Percentiles rank a stretch among this genome's conserved stretches.
Conservation (phyloP, 92 coral and sea anemone species). For the Plumapathes pennacea region DNA sequence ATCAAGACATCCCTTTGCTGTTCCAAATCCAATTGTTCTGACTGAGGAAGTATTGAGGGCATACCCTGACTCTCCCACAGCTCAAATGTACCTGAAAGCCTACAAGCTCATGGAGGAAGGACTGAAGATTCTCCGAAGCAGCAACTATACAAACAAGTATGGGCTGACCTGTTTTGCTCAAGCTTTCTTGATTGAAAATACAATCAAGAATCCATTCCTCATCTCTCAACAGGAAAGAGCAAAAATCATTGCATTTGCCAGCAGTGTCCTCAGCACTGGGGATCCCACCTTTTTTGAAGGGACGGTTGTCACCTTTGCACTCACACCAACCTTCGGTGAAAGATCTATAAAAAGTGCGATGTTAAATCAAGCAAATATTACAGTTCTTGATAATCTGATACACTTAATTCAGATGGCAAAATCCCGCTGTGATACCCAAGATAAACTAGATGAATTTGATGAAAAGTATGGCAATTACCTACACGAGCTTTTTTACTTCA, state of each 20-base stretch:
- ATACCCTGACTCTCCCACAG: constrained; percentile 70
- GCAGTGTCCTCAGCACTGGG: no score
- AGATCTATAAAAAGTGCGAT: not conserved
- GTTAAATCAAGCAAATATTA: constrained; percentile 15
- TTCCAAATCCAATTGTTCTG: constrained; percentile 43
- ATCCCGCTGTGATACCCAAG: constrained; percentile 30
- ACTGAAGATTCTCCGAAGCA: constrained; percentile 33
- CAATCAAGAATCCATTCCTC: constrained; percentile 44
- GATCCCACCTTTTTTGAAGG: constrained; percentile 62
- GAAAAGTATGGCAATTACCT: constrained; percentile 66
- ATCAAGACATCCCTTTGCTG: constrained; percentile 41
- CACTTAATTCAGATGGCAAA: constrained; percentile 43
- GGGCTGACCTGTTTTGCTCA: constrained; percentile 57
- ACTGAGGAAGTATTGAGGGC: constrained; percentile 46
- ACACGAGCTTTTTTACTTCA: constrained; percentile 36
- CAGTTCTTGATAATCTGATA: constrained; percentile 49
- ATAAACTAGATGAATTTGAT: constrained; percentile 38
- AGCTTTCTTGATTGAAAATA: constrained; percentile 48
- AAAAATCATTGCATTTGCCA: no score
- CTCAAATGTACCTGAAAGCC: constrained; percentile 63
- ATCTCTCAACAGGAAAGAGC: not conserved
- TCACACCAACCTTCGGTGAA: not conserved
- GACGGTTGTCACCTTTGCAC: constrained; percentile 17
- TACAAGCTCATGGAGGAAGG: constrained; percentile 54
- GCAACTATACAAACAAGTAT: constrained; percentile 49